Conservation (phyloP, 1,140 invertebrate species). For the Eulimnadia texana region DNA sequence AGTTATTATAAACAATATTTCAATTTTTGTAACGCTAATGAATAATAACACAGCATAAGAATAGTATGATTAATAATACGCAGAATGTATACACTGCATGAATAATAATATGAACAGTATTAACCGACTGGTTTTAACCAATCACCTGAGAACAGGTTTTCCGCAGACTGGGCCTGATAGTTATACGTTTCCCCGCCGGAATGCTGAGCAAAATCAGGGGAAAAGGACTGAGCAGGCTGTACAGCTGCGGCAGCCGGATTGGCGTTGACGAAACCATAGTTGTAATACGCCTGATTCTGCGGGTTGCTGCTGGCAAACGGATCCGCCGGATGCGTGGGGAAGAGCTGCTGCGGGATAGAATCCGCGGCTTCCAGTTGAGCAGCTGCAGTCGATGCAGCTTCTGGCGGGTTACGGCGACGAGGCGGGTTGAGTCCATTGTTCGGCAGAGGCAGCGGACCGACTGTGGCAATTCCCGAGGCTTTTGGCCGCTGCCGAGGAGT, state of each 20-base stretch:
- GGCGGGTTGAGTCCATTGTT: not conserved
- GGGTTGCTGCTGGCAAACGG: constrained; percentile 1
- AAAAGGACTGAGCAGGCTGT: not conserved
- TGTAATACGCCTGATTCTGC: not conserved
- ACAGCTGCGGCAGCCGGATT: not conserved
- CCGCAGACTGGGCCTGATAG: not conserved
- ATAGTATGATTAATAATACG: no score
- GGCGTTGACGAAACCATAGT: not conserved
- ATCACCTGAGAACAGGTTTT: not conserved
- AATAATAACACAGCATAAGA: no score
- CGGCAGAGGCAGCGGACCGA: constrained; percentile 20
- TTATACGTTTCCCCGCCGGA: no score
- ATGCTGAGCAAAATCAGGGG: not conserved
- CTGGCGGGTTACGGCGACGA: no score
- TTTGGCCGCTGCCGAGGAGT: constrained; percentile 72
- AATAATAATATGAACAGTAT: no score
- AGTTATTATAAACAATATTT: no score
- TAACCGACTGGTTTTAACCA: constrained; percentile 1
- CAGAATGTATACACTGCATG: no score
- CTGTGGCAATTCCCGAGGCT: constrained; percentile 25
- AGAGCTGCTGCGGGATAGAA: constrained; percentile 10
- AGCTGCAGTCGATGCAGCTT: not conserved
- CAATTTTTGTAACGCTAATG: no score
- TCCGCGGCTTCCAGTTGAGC: not conserved
- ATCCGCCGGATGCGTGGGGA: constrained; percentile 11